Evolutionary conservation across 2,113 vertebrate species (phyloP).

Genomic region (Dinomys branickii): DNA sequence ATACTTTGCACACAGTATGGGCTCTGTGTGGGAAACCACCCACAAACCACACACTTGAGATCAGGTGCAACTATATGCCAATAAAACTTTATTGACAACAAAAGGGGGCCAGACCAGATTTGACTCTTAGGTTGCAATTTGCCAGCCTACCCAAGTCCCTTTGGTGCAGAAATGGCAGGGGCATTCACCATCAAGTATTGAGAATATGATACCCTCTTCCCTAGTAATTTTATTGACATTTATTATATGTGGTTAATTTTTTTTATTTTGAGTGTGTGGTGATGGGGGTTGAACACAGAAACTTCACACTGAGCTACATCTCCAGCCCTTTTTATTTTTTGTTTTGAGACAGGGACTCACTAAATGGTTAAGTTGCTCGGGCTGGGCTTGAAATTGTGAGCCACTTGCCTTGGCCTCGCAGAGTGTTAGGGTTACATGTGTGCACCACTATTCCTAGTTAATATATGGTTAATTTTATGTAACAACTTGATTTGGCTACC

Average conservation of each 20-base stretch:
- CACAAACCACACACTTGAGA: neutral
- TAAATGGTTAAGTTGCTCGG: neutral
- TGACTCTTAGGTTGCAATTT: too few relatives aligned
- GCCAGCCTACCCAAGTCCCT: too few relatives aligned
- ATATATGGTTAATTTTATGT: neutral
- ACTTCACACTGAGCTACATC: neutral
- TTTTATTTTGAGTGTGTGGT: neutral
- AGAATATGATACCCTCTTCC: neutral
- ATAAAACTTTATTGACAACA: conserved; percentile 28
- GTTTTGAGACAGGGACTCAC: neutral
- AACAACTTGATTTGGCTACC: neutral
- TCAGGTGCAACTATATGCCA: too few relatives aligned
- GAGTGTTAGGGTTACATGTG: neutral
- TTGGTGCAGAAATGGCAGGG: too few relatives aligned
- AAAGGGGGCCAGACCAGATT: rapidly evolving
- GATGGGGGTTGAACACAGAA: neutral
- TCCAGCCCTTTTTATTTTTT: neutral
- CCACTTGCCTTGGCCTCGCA: neutral
- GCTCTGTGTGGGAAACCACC: neutral
- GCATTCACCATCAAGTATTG: too few relatives aligned
- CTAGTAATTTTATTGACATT: neutral
- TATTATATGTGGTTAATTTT: neutral
- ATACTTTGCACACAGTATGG: neutral
- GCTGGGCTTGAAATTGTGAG: neutral
- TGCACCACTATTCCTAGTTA: neutral